Conservation (phyloP, 2,888 invertebrate genomes). For the Halocaridina rubra region DNA sequence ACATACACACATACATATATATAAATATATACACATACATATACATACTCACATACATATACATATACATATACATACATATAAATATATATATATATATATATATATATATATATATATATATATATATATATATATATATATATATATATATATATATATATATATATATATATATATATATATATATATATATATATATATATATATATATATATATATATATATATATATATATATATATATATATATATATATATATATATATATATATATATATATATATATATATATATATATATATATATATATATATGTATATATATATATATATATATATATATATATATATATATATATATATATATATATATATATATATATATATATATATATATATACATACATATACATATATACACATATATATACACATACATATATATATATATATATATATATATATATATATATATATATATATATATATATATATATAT, state of each 20-base stretch:
- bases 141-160: too few relatives aligned
- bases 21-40: too few relatives aligned
- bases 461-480: neutral
- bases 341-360: constrained; percentile 3
- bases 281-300: neutral
- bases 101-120: too few relatives aligned
- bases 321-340: neutral
- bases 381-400: neutral
- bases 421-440: neutral
- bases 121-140: too few relatives aligned
- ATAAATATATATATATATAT: too few relatives aligned
- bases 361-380: neutral
- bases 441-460: neutral
- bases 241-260: neutral
- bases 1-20: too few relatives aligned
- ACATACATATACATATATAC: neutral
- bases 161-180: neutral
- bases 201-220: neutral
- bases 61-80: too few relatives aligned
- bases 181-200: constrained; percentile 1
- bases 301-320: neutral
- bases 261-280: constrained; percentile 2
- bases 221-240: neutral
- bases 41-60: too few relatives aligned
- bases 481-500: too few relatives aligned